Base-by-base conservation (phyloP, 1,140 invertebrate species). In the Pachypeltis micranthus region DNA sequence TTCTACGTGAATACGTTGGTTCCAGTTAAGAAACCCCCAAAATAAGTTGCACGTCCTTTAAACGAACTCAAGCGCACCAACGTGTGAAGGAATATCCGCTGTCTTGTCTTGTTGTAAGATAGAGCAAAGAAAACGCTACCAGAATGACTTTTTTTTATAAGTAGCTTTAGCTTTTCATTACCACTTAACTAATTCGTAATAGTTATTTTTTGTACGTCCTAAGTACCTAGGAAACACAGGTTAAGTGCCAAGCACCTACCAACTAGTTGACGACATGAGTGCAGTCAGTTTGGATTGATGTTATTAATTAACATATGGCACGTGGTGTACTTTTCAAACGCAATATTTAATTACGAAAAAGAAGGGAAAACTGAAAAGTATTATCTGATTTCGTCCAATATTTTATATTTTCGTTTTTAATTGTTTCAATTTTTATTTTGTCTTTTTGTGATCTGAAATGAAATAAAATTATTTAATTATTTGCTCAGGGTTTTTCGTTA, bases 311-410 rank as follows among this genome's bases (percentile, higher is more conserved):
- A 7, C 12, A 51, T 10, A 51, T 16, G 47, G 47, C 47, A 51
- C 47, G 4, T 39, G 7, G n/a, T 21, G 47, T 51, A 51, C 47
- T 51, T 10, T 51, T n/a, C 47, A 51, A 39, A 51, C 23, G 47
- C 47, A 51, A 51, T 51, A 51, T 16, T 39, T 10, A 10, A 10
- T 10, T 21, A 4, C 21, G 47, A 16, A 21, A 16, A 10, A 16
- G 47, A 51, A 51, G 47, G n/a, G n/a, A n/a, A 51, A 51, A 51
- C 47, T 10, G 7, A 16, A 10, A 21, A 51, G 47, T 51, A 51
- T 51, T 51, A 51, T 51, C 7, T 51, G 47, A 51, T 51, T 51
- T 51, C 47, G 47, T 51, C 47, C 47, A 51, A 16, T 51, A 14
- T 10, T 14, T 51, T 51, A 16, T 51, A 10, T 51, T 51, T 14